A percentile compares a stretch with the other conserved stretches of the same genome.
Evolutionary conservation across 2,113 vertebrate species (phyloP).

Genomic region (Puffinus mauretanicus): DNA sequence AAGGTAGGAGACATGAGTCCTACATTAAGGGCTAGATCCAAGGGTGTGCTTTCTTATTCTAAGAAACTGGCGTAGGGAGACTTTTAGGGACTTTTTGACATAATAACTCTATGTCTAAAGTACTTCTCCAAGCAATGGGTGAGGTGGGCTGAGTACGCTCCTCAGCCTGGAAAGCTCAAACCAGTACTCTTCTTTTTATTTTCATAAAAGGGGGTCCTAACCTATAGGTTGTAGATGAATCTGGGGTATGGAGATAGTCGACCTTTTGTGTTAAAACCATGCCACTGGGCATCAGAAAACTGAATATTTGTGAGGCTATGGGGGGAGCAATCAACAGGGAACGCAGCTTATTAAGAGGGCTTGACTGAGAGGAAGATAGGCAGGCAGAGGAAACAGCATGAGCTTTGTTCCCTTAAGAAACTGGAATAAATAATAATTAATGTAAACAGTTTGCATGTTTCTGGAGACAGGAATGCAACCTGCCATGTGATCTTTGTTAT

Average conservation of each 20-base stretch:
- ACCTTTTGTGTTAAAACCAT: background rate
- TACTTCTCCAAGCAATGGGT: background rate
- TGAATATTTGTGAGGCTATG: background rate
- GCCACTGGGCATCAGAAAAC: background rate
- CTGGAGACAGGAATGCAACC: background rate
- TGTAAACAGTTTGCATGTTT: background rate
- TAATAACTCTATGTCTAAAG: background rate
- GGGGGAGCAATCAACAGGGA: background rate
- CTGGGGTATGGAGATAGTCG: background rate
- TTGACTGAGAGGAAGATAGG: background rate
- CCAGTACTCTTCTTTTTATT: background rate
- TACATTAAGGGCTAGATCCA: background rate
- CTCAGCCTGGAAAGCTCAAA: background rate
- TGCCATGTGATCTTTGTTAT: background rate
- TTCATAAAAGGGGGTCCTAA: background rate
- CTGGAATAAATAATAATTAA: background rate
- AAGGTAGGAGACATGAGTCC: background rate
- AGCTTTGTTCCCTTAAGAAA: background rate
- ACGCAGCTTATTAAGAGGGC: background rate
- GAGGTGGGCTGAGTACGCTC: background rate
- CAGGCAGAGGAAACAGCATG: background rate
- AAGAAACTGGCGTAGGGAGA: background rate
- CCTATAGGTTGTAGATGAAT: background rate
- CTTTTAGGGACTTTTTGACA: background rate
- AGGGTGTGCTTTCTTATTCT: background rate